Conservation (phyloP, 1,140 invertebrate genomes). For the Myzus persicae region DNA sequence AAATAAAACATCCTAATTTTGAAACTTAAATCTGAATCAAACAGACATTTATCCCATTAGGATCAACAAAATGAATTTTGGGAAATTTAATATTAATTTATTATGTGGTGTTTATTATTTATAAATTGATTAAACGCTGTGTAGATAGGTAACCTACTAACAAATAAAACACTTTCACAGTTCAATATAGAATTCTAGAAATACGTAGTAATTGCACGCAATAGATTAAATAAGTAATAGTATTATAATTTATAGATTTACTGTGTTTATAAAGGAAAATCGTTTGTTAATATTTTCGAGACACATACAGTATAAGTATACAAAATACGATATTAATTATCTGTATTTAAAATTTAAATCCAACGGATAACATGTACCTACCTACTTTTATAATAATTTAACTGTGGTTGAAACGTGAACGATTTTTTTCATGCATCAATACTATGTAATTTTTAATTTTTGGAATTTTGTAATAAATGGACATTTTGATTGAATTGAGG, state of each 20-base stretch:
- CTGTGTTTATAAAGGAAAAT: neutral
- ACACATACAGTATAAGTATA: neutral
- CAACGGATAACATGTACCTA: neutral
- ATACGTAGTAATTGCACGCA: no score
- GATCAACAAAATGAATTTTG: neutral
- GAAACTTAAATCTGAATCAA: conserved; percentile 13
- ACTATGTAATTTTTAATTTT: neutral
- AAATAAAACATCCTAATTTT: conserved; percentile 9
- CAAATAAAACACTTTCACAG: neutral
- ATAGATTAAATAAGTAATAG: no score
- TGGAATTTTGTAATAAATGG: no score
- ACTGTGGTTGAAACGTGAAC: neutral
- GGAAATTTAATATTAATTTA: neutral
- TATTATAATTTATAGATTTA: neutral
- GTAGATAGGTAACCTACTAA: no score
- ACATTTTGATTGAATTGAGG: no score
- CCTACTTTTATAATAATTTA: neutral
- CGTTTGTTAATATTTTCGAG: neutral
- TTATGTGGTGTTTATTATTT: neutral
- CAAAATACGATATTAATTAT: neutral
- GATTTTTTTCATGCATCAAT: neutral
- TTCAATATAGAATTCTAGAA: no score
- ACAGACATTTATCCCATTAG: neutral
- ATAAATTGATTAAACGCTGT: neutral
- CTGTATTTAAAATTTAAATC: neutral